A percentile compares a stretch with the other conserved stretches of the same genome.
These are phyloP conservation scores for Eupithecia centaureata DNA, from an alignment of 2,888 invertebrate genomes.

Conservation along the genomic window DNA sequence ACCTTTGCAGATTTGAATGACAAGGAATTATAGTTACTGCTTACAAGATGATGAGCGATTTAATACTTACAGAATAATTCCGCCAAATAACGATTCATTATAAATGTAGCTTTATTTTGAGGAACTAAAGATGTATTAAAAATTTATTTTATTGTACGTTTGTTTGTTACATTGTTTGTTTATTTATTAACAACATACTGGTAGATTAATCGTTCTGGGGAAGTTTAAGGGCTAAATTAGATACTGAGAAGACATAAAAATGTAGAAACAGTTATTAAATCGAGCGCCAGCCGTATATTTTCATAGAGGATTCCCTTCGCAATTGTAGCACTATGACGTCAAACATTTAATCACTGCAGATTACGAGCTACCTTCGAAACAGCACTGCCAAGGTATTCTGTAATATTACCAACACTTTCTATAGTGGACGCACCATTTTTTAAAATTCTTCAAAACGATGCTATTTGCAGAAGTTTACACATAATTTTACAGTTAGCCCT, in stretches of 20 bases:
- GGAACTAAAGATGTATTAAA: background rate
- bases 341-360: conserved; percentile 30
- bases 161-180: background rate
- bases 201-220: background rate
- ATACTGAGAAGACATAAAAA: background rate
- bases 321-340: conserved; percentile 33
- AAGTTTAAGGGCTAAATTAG: background rate
- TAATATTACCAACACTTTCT: too few species aligned
- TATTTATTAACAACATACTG: background rate
- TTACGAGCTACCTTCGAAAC: conserved; percentile 22
- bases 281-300: conserved; percentile 28
- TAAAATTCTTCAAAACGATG: too few species aligned
- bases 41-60: background rate
- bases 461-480: too few species aligned
- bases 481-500: too few species aligned
- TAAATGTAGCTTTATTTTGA: background rate
- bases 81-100: background rate
- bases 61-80: background rate
- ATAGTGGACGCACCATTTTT: too few species aligned
- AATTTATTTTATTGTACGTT: background rate
- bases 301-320: conserved; percentile 22
- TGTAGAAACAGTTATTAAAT: conserved; percentile 23
- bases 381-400: conserved; percentile 27
- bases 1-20: conserved; percentile 19
- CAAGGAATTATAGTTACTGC: conserved; percentile 17